These are phyloP conservation scores for Nasonovia ribisnigri DNA, from an alignment of 2,888 invertebrate species.

Conservation along the genomic window DNA sequence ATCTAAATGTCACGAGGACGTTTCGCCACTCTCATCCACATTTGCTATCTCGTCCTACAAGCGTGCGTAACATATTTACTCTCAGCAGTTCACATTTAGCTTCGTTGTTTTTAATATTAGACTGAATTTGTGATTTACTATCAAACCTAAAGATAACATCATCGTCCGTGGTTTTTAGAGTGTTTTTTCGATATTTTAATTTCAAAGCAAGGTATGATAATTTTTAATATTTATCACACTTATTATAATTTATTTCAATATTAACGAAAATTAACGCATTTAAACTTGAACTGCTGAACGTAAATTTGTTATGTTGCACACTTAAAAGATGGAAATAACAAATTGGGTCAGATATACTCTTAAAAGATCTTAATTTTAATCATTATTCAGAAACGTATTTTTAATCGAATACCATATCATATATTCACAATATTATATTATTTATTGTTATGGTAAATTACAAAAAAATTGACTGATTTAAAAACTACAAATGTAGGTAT, in stretches of 20 bases:
- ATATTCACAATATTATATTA: not conserved
- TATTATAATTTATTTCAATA: not conserved
- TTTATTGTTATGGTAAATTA: not conserved
- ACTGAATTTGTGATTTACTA: not conserved
- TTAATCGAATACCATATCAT: not conserved
- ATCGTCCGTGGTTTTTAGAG: too few species aligned
- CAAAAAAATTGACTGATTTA: not conserved
- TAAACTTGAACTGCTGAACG: not conserved
- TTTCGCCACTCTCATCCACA: not conserved
- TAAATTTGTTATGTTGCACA: not conserved
- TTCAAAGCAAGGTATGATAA: not conserved
- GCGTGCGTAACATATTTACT: not conserved
- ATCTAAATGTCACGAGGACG: not conserved
- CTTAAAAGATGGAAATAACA: not conserved
- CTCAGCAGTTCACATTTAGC: not conserved
- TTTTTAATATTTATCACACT: not conserved
- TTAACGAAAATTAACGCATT: not conserved
- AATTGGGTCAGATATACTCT: not conserved
- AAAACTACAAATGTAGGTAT: not conserved
- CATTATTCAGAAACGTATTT: not conserved
- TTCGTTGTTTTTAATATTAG: not conserved
- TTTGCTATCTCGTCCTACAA: not conserved
- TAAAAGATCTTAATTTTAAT: not conserved
- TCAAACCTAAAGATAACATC: too few species aligned
- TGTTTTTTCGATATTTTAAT: too few species aligned